Evolutionary conservation across 2,113 vertebrate species (phyloP), one percentile per base, ranked within the genome.

Genomic region (Polypterus bichir): DNA sequence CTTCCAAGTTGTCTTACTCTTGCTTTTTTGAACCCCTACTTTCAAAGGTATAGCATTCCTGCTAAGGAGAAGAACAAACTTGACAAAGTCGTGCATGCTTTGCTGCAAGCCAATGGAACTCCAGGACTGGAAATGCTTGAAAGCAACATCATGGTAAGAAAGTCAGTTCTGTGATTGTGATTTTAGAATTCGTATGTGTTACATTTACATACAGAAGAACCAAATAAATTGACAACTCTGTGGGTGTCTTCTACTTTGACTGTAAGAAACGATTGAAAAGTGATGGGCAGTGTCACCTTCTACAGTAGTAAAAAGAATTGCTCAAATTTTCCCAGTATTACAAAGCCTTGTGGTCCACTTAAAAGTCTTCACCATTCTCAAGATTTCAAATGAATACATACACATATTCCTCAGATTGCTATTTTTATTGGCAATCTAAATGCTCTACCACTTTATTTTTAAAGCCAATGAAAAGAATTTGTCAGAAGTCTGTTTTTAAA

Each of bases 41-140:
- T n/a, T 52, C 9, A 27, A 70, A 98, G 94, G 94, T 99, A 99
- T 93, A 97, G 92, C 86, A 86, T 99, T 90, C 95, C 95, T 94
- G 93, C 92, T 92, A 92, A 94, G 75, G 94, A 97, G 85, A 94
- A 97, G 81, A 84, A 83, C 67, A 98, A 97, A 89, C 89, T 99
- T 79, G 95, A 97, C 82, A 93, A 91, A 68, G 94, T 98, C 86
- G 96, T 99, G 79, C 95, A 98, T 82, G 93, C 91, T 68, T 87
- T 97, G 85, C 89, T 97, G 81, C 95, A 97, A 83, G 94, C 94
- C 86, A 99, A 98, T 61, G 95, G 96, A 73, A 99, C 94, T 68
- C 94, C 96, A 65, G 94, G 94, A 74, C 89, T 99, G 74, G 93
- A 99, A 82, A 97, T 98, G 96, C 86, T 99, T 87, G 94, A 97